Conservation (phyloP, 2,888 invertebrate genomes). For the Tridacna gigas region DNA sequence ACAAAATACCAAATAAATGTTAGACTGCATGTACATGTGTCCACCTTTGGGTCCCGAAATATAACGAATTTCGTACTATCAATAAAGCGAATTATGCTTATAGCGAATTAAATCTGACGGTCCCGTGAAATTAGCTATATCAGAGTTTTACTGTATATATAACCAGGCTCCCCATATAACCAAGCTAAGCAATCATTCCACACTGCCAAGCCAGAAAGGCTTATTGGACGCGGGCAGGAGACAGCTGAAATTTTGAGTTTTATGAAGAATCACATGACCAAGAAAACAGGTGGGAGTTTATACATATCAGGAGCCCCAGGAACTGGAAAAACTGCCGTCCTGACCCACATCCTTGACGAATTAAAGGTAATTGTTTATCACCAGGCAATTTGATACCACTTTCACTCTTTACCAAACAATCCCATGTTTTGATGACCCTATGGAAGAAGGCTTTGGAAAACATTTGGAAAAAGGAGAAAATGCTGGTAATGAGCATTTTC, state of each 20-base stretch:
- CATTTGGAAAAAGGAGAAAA: background rate
- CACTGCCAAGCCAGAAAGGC: constrained; percentile 86
- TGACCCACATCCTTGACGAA: constrained; percentile 90
- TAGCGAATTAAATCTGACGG: too few relatives aligned
- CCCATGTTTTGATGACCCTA: too few relatives aligned
- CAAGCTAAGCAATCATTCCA: constrained; percentile 86
- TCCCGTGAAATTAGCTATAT: too few relatives aligned
- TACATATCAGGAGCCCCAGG: constrained; percentile 99
- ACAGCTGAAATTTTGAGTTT: constrained; percentile 89
- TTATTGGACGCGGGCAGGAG: constrained; percentile 92
- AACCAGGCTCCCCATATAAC: constrained; percentile 77
- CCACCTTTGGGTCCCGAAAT: too few relatives aligned
- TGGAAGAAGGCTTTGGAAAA: background rate
- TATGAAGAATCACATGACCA: constrained; percentile 89
- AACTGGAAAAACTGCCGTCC: constrained; percentile 97
- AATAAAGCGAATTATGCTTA: too few relatives aligned
- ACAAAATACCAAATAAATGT: too few relatives aligned
- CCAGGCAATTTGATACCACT: too few relatives aligned
- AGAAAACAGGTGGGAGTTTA: constrained; percentile 91
- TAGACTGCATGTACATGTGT: too few relatives aligned
- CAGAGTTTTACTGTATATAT: too few relatives aligned
- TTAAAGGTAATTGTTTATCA: constrained; percentile 86
- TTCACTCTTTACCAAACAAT: too few relatives aligned
- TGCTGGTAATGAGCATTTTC: too few relatives aligned
- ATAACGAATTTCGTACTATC: too few relatives aligned